Conservation (phyloP, 2,797 vertebrate genomes). For the Paguma larvata region DNA sequence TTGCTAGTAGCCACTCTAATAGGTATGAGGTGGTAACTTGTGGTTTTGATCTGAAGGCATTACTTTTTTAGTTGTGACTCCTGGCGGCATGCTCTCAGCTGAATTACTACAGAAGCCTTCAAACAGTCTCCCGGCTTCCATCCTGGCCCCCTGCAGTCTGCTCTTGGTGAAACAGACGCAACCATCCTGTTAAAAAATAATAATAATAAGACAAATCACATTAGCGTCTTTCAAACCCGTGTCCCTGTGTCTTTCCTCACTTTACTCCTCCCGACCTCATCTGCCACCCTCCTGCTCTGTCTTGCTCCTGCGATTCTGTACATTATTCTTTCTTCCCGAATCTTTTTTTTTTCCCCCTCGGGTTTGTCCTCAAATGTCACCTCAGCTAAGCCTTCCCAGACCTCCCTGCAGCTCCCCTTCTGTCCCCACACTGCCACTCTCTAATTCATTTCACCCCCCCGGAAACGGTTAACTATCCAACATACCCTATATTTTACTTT, state of each 20-base stretch:
- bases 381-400: not conserved
- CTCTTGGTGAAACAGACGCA: not conserved
- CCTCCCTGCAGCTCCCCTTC: not conserved
- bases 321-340: not conserved
- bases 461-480: not conserved
- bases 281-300: too few species aligned
- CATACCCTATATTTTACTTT: not conserved
- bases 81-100: not conserved
- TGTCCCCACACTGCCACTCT: not conserved
- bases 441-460: not conserved
- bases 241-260: not conserved
- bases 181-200: not conserved
- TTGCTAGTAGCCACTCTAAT: too few species aligned
- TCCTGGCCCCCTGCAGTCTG: not conserved
- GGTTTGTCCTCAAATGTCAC: not conserved
- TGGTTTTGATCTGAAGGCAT: not conserved
- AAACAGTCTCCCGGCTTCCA: not conserved
- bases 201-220: not conserved
- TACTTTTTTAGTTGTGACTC: not conserved
- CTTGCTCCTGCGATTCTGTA: not conserved
- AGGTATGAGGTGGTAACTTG: not conserved
- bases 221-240: not conserved
- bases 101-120: not conserved
- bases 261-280: not conserved
- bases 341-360: not conserved